Evolutionary conservation across 2,888 invertebrate genomes (phyloP), one percentile per base, ranked within the genome.

Genomic region (Brachyptera putata): DNA sequence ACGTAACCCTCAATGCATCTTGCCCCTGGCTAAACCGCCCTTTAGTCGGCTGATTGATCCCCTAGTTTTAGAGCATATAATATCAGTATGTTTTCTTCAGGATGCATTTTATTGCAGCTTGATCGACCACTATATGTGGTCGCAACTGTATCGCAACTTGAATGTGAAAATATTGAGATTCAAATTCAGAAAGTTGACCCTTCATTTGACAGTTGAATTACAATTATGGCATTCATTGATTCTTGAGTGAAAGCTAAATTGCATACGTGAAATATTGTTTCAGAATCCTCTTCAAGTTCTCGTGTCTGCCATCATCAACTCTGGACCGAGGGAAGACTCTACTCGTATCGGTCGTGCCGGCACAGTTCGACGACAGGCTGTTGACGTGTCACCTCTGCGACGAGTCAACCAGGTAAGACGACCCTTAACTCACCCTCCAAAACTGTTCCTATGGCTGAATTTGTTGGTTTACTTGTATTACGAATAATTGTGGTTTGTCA

Each of bases 301-400:
- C 65, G 97, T 98, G 60, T 93, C 94, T 68, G 98, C 98, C 64
- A 96, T 99, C 71, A 98, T 99, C 73, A 98, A 99, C 80, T 95
- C 95, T 64, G 99, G 99, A 22, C 99, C 99, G 55, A 87, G 99
- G 74, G 99, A 99, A 87, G 99, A 99, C 76, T 98, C 98, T 1
- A 99, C 99, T 61, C 92, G 99, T 84, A 99, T 99, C 73, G 99
- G 99, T 77, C 92, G 99, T 73, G 98, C 98, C 66, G 99, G 99
- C 84, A 99, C 99, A 1, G 99, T 99, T n/a, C 87, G 99, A 75
- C 87, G 99, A 78, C 99, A 99, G 75, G 99, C 99, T 69, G 99
- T 99, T 67, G 99, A 99, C 73, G 99, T 99, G 62, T 98, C 98
- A 11, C 99, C 99, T 13, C 83, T 99, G 69, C 85, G 99, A 69